A percentile compares a stretch with the other conserved stretches of the same genome.
These are phyloP conservation scores for Albula goreensis DNA, from an alignment of 2,113 vertebrate genomes.

Conservation along the genomic window DNA sequence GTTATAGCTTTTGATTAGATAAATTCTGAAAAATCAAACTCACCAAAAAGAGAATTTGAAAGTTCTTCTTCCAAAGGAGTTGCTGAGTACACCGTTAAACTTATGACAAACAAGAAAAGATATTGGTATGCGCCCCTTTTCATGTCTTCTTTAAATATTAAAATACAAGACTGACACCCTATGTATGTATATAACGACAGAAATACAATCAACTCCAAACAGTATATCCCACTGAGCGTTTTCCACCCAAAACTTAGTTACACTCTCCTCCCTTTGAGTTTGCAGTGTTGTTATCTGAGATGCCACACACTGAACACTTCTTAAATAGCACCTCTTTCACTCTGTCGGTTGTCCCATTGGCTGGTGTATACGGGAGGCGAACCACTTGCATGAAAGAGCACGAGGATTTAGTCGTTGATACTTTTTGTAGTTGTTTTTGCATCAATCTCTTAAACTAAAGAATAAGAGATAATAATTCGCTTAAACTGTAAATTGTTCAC, in stretches of 20 bases:
- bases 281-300: slow-evolving; percentile 56
- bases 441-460: not conserved
- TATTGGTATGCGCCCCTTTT: slow-evolving; percentile 45
- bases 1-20: not conserved
- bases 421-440: not conserved
- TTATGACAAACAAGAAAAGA: slow-evolving; percentile 56
- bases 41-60: slow-evolving; percentile 60
- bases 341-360: slow-evolving; percentile 50
- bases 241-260: slow-evolving; percentile 11
- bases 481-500: too few species aligned
- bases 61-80: slow-evolving; percentile 61
- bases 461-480: too few species aligned
- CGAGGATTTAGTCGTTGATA: not conserved
- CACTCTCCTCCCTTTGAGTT: not conserved
- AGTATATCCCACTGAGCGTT: slow-evolving; percentile 22
- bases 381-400: slow-evolving; percentile 1
- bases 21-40: slow-evolving; percentile 42
- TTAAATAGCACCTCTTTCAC: slow-evolving; percentile 65
- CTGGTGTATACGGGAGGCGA: slow-evolving; percentile 52
- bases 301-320: slow-evolving; percentile 53
- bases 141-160: slow-evolving; percentile 57
- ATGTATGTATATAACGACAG: not conserved
- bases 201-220: not conserved
- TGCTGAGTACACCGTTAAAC: slow-evolving; percentile 50
- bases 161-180: not conserved